Evolutionary conservation across 1,140 invertebrate genomes (phyloP), one percentile per base, ranked within the genome.

Genomic region (Tenebrio molitor): DNA sequence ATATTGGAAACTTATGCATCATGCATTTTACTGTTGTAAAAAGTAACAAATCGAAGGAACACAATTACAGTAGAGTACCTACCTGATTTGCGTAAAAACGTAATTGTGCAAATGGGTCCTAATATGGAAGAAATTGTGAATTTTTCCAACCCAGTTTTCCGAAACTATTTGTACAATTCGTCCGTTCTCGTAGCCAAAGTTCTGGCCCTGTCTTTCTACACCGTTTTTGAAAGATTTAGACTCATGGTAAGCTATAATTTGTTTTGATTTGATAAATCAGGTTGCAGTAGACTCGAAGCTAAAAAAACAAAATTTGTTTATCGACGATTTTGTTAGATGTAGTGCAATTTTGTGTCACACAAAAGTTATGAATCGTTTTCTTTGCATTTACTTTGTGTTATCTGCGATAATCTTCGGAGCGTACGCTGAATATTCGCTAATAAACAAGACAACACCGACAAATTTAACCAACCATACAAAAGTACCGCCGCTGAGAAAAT

Each of bases 341-440:
- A n/a, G n/a, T n/a, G n/a, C 8, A 29, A 29, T 29, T 29, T 8
- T 29, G 25, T 4, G 25, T 29, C 25, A 8, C 8, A 29, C 81
- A 85, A 39, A 90, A 42, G 25, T 29, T 29, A 83, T 88, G 10
- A 77, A 77, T 34, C 90, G 89, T 39, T 39, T 39, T n/a, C 12
- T 39, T 7, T 39, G 36, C 12, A n/a, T 7, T 12, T 39, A 39
- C 12, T 39, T 39, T 39, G 36, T 12, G 36, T 39, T 39, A 39
- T 39, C 2, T 39, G 5, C 36, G 12, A n/a, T 39, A 39, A n/a
- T 39, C 12, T 12, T 39, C 12, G 36, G 36, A 8, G 3, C 4
- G 5, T 12, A n/a, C 12, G n/a, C 7, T 39, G 36, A 39, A 12
- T 5, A 39, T 39, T 12, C n/a, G n/a, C n/a, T 12, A 39, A 7